Percentiles rank a stretch among this genome's conserved stretches.
phyloP scores from a whole-genome alignment of 2,113 vertebrate species.

The Donacobius atricapilla region DNA sequence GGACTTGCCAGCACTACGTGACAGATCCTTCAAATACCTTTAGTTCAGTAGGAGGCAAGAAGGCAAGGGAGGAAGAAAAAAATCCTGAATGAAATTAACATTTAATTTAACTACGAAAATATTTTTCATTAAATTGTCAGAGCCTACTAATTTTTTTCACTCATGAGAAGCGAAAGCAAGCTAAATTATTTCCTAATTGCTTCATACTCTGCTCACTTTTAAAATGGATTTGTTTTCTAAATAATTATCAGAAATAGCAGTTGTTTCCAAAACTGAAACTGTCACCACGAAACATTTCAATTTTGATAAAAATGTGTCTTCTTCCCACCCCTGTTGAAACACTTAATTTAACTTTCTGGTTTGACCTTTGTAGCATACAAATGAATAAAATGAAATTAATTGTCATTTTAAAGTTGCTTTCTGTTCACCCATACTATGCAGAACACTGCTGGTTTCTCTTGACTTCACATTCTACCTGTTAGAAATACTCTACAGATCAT shows the following conservation, averaged over 20 bases:
- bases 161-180: background rate
- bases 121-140: background rate
- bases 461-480: background rate
- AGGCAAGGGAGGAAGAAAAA: too few relatives aligned
- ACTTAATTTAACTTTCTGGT: background rate
- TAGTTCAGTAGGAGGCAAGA: accelerated
- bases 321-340: background rate
- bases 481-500: background rate
- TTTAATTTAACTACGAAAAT: background rate
- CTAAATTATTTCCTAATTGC: background rate
- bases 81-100: background rate
- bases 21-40: background rate
- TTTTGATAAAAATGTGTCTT: background rate
- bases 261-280: background rate
- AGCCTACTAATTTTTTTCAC: background rate
- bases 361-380: background rate
- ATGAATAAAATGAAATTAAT: background rate
- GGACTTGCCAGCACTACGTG: background rate
- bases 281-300: background rate
- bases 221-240: background rate
- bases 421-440: background rate
- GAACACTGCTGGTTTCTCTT: background rate
- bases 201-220: background rate
- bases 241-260: background rate
- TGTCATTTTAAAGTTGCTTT: background rate